Evolutionary conservation across 2,888 invertebrate genomes (phyloP), one percentile per base, ranked within the genome.

Genomic region (Yponomeuta plumbellus): DNA sequence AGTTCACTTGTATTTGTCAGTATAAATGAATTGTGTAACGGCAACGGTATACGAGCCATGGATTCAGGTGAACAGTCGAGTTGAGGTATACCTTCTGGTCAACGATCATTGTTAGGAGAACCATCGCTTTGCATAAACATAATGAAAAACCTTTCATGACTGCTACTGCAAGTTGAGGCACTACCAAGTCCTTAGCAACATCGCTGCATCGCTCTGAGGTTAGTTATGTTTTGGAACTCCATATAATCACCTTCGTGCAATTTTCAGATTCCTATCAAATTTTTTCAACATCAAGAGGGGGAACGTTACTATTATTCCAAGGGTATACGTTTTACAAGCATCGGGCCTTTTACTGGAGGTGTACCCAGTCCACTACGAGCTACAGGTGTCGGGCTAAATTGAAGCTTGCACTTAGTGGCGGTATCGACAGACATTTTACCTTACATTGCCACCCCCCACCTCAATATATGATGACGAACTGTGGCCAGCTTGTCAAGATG

Each of bases 281-380:
- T 34, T 5, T 64, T 44, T 21, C 39, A 17, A 20, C 59, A 22
- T 11, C 13, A 22, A 59, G 23, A 59, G 59, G 59, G 13, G 22
- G 23, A 22, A 59, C n/a, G 13, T 11, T 61, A 59, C 66, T 76
- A 13, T 68, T 71, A 70, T 72, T 67, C 59, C 59, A 70, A n/a
- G 70, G 69, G 1, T 75, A 73, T 56, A 74, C 72, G 0, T 76
- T 73, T 67, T 71, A 71, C 34, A 52, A 64, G 8, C 70, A 71
- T 5, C 66, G 66, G 8, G 67, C 68, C 1, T 64, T 61, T 8
- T 67, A 64, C 44, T 71, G 71, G 71, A 66, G 70, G 8, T 74
- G 73, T 26, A 72, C 72, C 3, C 68, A 66, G n/a, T 20, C 20
- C 13, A 52, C 44, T 5, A 65, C 52, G 26, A 64, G 22, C 17